These are phyloP conservation scores for Speoplatyrhinus poulsoni DNA, from an alignment of 2,113 vertebrate species.

Conservation along the genomic window DNA sequence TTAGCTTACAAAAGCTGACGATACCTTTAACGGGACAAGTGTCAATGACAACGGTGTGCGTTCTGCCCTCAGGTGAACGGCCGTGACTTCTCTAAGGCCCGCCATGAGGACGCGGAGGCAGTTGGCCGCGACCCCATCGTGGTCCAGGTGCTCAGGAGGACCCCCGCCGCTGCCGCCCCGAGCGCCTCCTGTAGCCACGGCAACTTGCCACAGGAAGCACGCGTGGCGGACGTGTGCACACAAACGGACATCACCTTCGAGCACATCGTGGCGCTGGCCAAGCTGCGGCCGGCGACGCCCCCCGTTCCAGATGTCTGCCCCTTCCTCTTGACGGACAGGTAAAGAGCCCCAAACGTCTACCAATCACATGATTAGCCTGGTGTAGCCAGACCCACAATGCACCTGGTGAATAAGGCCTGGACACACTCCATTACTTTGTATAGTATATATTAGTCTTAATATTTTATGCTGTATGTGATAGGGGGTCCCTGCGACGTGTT, in stretches of 20 bases:
- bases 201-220: conserved; percentile 71
- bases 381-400: too few relatives aligned
- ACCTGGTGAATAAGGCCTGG: too few relatives aligned
- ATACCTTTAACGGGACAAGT: too few relatives aligned
- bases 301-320: conserved; percentile 95
- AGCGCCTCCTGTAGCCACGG: conserved; percentile 39
- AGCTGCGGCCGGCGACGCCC: conserved; percentile 86
- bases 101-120: conserved; percentile 88
- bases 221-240: conserved; percentile 85
- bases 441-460: too few relatives aligned
- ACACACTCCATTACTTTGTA: too few relatives aligned
- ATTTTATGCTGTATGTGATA: too few relatives aligned
- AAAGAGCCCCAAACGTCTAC: conserved; percentile 19
- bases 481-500: too few relatives aligned
- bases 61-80: conserved; percentile 84
- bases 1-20: too few relatives aligned
- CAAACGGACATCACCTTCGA: conserved; percentile 97
- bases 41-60: too few relatives aligned
- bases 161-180: conserved; percentile 62
- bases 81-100: conserved; percentile 87
- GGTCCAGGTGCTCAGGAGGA: conserved; percentile 87
- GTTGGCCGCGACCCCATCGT: conserved; percentile 92
- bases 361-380: too few relatives aligned
- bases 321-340: conserved; percentile 96
- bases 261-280: conserved; percentile 92